Percentiles rank a stretch among this genome's conserved stretches.
These are phyloP conservation scores for Misgurnus anguillicaudatus DNA, from an alignment of 2,113 vertebrate species.

Conservation along the genomic window DNA sequence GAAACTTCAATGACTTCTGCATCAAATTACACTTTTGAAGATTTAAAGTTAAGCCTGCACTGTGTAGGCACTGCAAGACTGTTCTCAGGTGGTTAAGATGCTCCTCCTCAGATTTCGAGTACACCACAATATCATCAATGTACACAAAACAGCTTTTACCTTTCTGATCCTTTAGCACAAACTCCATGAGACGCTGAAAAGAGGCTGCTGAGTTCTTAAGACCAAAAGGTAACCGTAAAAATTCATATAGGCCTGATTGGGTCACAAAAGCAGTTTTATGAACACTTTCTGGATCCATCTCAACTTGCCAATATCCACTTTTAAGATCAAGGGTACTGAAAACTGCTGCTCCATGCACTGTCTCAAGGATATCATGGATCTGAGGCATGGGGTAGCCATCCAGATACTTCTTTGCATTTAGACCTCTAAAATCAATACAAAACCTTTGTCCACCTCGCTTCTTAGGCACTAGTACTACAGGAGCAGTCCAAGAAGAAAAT, in stretches of 20 bases:
- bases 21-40: too few species aligned
- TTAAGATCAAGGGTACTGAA: neutral
- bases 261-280: neutral
- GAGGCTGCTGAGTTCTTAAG: neutral
- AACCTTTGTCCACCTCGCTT: neutral
- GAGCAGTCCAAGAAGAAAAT: neutral
- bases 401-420: neutral
- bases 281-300: too few species aligned
- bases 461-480: neutral
- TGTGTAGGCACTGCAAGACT: neutral
- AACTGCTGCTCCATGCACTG: neutral
- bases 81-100: neutral
- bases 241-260: neutral
- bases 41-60: too few species aligned
- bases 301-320: neutral
- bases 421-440: neutral
- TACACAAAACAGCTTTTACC: neutral
- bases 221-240: neutral
- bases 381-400: neutral
- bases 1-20: too few species aligned
- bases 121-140: constrained; percentile 16
- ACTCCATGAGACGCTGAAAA: neutral
- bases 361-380: neutral
- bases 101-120: neutral
- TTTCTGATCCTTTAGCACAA: neutral